Percentiles rank a stretch among this genome's conserved stretches.
These are phyloP conservation scores for Criorhina ranunculi DNA, from an alignment of 2,888 invertebrate genomes.

Conservation along the genomic window DNA sequence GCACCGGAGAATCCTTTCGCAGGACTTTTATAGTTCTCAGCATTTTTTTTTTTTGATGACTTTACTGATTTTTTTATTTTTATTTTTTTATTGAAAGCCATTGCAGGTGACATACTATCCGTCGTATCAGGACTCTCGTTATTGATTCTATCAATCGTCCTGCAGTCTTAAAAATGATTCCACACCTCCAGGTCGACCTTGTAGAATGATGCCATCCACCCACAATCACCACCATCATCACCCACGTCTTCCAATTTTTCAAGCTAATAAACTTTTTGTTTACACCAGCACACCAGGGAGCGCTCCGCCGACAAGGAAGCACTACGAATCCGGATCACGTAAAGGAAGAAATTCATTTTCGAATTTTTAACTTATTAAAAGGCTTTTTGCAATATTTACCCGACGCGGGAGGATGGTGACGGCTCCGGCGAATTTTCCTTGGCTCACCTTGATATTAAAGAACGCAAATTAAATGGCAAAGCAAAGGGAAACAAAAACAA, in stretches of 20 bases:
- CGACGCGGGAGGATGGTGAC: not conserved
- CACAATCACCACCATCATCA: not conserved
- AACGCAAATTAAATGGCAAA: conserved; percentile 17
- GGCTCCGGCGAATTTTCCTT: not conserved
- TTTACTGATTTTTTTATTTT: conserved; percentile 16
- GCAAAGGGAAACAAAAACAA: not conserved
- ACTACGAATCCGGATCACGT: not conserved
- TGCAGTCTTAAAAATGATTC: not conserved
- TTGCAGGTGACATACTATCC: not conserved
- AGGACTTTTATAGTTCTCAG: conserved; percentile 23
- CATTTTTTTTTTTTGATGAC: conserved; percentile 18
- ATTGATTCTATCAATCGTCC: not conserved
- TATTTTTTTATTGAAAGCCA: conserved; percentile 11
- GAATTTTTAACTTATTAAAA: conserved; percentile 47
- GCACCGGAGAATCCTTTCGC: conserved; percentile 14
- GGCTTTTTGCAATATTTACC: conserved; percentile 37
- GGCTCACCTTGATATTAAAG: conserved; percentile 26
- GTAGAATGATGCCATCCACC: too few relatives aligned
- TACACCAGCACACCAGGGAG: not conserved
- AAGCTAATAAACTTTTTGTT: conserved; percentile 24
- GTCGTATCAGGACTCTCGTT: conserved; percentile 1
- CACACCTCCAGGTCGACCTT: not conserved
- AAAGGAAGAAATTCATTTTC: conserved; percentile 37
- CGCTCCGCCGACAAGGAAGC: not conserved
- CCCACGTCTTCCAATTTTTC: conserved; percentile 7